Percentiles rank a stretch among this genome's conserved stretches.
Evolutionary conservation across 30 jellyfish, hydroid and myxozoan species (phyloP).

Genomic region (Chironex yamaguchii): DNA sequence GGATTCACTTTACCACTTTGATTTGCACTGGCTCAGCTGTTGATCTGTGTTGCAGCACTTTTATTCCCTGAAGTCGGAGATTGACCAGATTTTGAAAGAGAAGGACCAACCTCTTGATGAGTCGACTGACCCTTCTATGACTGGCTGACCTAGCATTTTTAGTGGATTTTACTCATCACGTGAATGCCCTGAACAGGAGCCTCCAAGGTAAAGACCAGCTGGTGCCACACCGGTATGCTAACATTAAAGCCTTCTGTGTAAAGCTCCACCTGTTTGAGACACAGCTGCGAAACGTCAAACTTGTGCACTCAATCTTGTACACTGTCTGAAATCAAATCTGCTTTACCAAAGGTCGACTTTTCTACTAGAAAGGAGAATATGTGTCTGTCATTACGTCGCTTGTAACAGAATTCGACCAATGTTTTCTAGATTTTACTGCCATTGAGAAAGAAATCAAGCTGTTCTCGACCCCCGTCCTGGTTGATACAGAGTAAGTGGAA

Average conservation of each 20-base stretch:
- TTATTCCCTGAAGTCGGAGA: neutral
- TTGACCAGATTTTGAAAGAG: neutral
- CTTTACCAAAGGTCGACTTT: too few relatives aligned
- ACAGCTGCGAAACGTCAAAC: too few relatives aligned
- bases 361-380: too few relatives aligned
- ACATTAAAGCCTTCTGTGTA: neutral
- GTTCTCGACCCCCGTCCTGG: too few relatives aligned
- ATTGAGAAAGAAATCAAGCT: slow-evolving; percentile 63
- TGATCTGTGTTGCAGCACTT: neutral
- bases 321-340: too few relatives aligned
- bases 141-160: neutral
- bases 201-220: neutral
- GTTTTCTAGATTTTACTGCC: slow-evolving; percentile 45
- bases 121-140: neutral
- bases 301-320: too few relatives aligned
- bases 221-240: neutral
- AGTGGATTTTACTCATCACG: neutral
- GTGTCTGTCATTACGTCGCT: too few relatives aligned
- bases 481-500: too few relatives aligned
- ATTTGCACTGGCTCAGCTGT: neutral
- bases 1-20: neutral
- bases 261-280: neutral
- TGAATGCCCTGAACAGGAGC: neutral
- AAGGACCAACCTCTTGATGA: neutral
- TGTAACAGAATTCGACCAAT: too few relatives aligned